Conservation (phyloP, 2,797 vertebrate genomes). For the Novumbra hubbsi region DNA sequence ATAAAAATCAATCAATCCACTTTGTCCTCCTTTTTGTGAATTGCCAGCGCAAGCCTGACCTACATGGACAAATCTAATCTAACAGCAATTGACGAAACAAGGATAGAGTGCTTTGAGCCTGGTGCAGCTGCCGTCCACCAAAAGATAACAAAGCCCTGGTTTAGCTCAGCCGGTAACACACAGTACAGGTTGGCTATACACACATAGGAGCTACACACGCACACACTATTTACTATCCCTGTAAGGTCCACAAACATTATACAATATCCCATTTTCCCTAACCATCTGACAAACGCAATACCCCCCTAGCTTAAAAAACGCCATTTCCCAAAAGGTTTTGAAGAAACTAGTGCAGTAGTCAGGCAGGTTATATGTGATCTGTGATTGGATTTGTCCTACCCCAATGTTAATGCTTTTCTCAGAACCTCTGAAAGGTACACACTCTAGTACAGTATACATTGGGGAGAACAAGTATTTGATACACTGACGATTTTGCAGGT, state of each 20-base stretch:
- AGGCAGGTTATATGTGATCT: too few relatives aligned
- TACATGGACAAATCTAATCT: slow-evolving; percentile 65
- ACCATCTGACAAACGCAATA: too few relatives aligned
- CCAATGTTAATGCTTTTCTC: too few relatives aligned
- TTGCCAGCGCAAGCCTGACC: slow-evolving; percentile 53
- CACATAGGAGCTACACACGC: too few relatives aligned
- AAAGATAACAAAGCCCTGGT: slow-evolving; percentile 46
- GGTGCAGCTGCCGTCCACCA: slow-evolving; percentile 12
- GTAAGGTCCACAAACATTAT: background rate
- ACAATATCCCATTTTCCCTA: background rate
- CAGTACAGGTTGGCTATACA: background rate
- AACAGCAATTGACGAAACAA: slow-evolving; percentile 53
- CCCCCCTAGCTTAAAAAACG: too few relatives aligned
- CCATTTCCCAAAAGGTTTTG: too few relatives aligned
- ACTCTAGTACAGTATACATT: too few relatives aligned
- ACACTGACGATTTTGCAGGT: too few relatives aligned
- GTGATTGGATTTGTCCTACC: too few relatives aligned
- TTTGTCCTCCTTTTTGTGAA: slow-evolving; percentile 50
- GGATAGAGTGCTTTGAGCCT: slow-evolving; percentile 32
- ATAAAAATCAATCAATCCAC: slow-evolving; percentile 72
- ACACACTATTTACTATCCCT: background rate
- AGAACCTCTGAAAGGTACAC: too few relatives aligned
- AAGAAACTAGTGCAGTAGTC: too few relatives aligned
- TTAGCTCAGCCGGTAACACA: background rate
- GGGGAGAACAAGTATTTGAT: too few relatives aligned